Evolutionary conservation across 1,140 invertebrate species (phyloP).

Genomic region (Drosophila cardini): DNA sequence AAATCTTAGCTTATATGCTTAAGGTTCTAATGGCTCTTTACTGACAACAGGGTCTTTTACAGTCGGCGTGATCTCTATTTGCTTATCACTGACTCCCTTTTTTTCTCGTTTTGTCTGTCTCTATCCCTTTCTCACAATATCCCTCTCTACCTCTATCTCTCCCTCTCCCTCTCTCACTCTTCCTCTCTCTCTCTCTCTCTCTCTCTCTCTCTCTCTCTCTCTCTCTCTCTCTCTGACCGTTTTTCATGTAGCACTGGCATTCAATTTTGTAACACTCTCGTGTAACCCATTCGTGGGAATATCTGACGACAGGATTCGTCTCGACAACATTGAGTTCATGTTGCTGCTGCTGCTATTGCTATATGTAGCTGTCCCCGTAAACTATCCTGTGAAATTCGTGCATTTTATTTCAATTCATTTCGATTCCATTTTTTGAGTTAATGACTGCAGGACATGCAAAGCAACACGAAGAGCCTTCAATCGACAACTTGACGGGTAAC

Average conservation of each 20-base stretch:
- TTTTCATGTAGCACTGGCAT: constrained; percentile 47
- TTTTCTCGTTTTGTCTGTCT: too few relatives aligned
- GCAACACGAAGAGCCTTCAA: constrained; percentile 28
- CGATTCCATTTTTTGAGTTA: constrained; percentile 75
- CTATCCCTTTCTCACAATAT: too few relatives aligned
- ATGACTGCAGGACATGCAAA: constrained; percentile 79
- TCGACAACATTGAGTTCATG: constrained; percentile 2
- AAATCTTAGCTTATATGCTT: too few relatives aligned
- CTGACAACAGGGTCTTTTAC: too few relatives aligned
- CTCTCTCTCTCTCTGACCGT: not conserved
- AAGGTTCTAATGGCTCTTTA: too few relatives aligned
- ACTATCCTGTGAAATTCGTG: constrained; percentile 62
- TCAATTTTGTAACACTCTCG: constrained; percentile 67
- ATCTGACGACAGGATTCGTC: constrained; percentile 46
- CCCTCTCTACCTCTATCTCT: too few relatives aligned
- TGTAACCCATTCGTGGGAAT: constrained; percentile 54
- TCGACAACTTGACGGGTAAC: constrained; percentile 9
- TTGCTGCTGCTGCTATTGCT: constrained; percentile 18
- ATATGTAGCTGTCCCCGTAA: constrained; percentile 7
- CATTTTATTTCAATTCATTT: constrained; percentile 80
- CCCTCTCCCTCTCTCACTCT: not conserved
- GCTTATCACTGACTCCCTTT: too few relatives aligned
- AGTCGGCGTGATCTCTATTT: too few relatives aligned
- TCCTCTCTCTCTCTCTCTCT: too few relatives aligned
- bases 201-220: constrained; percentile 4